phyloP scores from a whole-genome alignment of 2,888 invertebrate species.

The Acronicta leporina region DNA sequence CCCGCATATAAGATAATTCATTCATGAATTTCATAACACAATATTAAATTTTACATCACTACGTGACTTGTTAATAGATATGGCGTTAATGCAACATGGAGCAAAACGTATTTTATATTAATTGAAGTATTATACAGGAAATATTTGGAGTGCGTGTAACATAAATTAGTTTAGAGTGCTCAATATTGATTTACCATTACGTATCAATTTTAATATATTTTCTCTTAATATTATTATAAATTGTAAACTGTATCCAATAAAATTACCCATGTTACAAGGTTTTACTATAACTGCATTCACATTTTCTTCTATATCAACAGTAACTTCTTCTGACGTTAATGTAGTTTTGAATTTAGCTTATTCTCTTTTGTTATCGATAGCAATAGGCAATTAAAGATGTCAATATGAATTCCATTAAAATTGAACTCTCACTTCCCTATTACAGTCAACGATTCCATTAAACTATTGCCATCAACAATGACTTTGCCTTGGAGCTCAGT shows the following conservation, averaged over 20 bases:
- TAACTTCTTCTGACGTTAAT: conserved; percentile 23
- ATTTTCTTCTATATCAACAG: not conserved
- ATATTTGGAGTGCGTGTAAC: conserved; percentile 13
- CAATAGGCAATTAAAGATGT: conserved; percentile 36
- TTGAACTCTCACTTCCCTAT: conserved; percentile 32
- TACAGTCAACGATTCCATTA: conserved; percentile 42
- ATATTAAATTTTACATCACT: conserved; percentile 39
- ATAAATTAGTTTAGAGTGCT: conserved; percentile 8
- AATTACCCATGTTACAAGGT: too few species aligned
- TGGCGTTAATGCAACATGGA: conserved; percentile 29
- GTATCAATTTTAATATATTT: conserved; percentile 13
- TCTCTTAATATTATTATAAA: not conserved
- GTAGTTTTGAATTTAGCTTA: conserved; percentile 6
- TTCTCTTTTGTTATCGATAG: conserved; percentile 8
- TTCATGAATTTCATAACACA: conserved; percentile 52
- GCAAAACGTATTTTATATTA: conserved; percentile 13
- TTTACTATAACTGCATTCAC: too few species aligned
- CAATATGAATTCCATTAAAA: conserved; percentile 38
- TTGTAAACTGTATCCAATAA: too few species aligned
- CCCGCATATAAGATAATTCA: conserved; percentile 50
- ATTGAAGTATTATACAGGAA: conserved; percentile 38
- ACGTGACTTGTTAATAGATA: conserved; percentile 44
- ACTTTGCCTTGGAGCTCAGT: conserved; percentile 23
- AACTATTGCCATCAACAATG: conserved; percentile 42
- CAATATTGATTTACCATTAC: conserved; percentile 18